Evolutionary conservation across 2,113 vertebrate genomes (phyloP), one percentile per base, ranked within the genome.

Genomic region (Malurus melanocephalus): DNA sequence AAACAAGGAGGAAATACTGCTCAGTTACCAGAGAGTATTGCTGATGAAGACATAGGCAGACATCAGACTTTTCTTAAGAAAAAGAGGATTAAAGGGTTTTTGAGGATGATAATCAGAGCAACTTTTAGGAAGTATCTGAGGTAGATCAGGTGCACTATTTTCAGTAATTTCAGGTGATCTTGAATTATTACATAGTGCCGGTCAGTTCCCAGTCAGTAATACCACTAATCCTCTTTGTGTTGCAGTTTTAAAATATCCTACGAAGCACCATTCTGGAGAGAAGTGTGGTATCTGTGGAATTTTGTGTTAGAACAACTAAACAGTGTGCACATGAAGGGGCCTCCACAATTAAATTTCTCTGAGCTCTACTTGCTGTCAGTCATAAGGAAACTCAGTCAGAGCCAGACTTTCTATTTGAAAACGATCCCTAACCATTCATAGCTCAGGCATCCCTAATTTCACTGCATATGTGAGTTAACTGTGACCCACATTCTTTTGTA

Each of bases 331-430:
- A 45, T 52, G 59, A 82, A 43, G 40, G 38, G 52, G 24, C 55
- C 72, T 87, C 45, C 28, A n/a, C 73, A 71, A 77, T 92, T 62
- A 90, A 82, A 82, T 92, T 76, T 77, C 71, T 46, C 23, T 74
- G 77, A 88, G 57, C n/a, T 80, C 30, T 61, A 32, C 55, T 87
- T 82, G 52, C 19, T 62, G 21, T 24, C 38, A 56, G 21, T 68
- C 71, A 14, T 30, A 78, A 23, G 24, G 27, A 85, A 69, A 56
- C 43, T 85, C 62, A 72, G 18, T 51, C 23, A 65, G 38, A 75
- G 61, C 16, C 35, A 76, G 18, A 64, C 11, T 33, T 69, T 46
- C 69, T 69, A 30, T 52, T 13, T 46, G 45, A 59, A 87, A 79
- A 90, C 68, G 64, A 49, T 30, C 9, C 11, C 26, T 13, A 40